phyloP scores from a whole-genome alignment of 2,113 vertebrate species.

The Stigmatopora nigra region DNA sequence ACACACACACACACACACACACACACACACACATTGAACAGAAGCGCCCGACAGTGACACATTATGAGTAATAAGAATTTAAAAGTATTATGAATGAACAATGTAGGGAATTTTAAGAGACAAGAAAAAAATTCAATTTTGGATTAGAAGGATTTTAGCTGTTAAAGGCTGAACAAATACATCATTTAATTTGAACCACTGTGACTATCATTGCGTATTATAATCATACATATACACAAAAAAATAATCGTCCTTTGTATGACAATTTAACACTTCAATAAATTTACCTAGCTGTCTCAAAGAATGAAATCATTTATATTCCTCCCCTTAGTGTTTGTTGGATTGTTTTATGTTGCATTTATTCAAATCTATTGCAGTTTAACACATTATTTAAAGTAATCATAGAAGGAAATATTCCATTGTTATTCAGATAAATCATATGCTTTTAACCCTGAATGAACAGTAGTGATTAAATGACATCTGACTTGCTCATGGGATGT shows the following conservation, averaged over 20 bases:
- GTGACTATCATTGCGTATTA: background rate
- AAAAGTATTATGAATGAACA: background rate
- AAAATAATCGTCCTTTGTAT: background rate
- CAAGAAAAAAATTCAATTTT: constrained; percentile 9
- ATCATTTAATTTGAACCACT: background rate
- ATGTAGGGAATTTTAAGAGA: constrained; percentile 42
- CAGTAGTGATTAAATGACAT: background rate
- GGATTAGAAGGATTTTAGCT: background rate
- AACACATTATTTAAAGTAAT: too few relatives aligned
- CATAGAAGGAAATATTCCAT: too few relatives aligned
- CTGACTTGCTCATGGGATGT: background rate
- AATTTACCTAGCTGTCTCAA: too few relatives aligned
- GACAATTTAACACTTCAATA: too few relatives aligned
- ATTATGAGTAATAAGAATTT: constrained; percentile 25
- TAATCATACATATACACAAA: too few relatives aligned
- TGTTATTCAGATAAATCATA: too few relatives aligned
- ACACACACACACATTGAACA: constrained; percentile 74
- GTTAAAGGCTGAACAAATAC: background rate
- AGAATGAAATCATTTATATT: too few relatives aligned
- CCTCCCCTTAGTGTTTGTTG: too few relatives aligned
- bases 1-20: constrained; percentile 55
- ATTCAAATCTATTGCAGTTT: too few relatives aligned
- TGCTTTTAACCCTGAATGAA: background rate
- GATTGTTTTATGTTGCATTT: too few relatives aligned
- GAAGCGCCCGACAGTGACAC: constrained; percentile 68